Base-by-base conservation (phyloP, 2,888 invertebrate genomes). In the Noctua janthe region DNA sequence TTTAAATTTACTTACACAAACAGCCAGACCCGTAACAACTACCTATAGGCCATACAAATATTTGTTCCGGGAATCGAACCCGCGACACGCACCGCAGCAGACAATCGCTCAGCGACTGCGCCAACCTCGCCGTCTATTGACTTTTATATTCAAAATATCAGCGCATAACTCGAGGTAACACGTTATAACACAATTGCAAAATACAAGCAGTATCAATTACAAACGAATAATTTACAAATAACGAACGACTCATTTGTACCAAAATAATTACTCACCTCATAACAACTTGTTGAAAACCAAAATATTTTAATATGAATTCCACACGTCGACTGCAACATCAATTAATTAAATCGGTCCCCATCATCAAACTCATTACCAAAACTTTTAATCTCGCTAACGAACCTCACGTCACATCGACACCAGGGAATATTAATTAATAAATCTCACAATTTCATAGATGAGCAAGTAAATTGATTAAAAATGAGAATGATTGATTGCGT, bases 381-480 rank as follows among this genome's bases (percentile, higher is more conserved):
- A 87, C 87, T 89, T 89, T 90, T 88, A 91, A 90, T 88, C 85
- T 80, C 80, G 35, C 84, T 88, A 91, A 91, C 87, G 89, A 91
- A 91, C 87, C 89, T 87, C 85, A 85, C 76, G 71, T 79, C 83
- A 84, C 80, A 87, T 81, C 82, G 79, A 81, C 75, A 83, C 73
- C 43, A 71, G 76, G 81, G 81, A 82, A 81, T 79, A 76, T 85
- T 82, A 76, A 86, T 86, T 74, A 87, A 85, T 83, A 82, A 90
- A 89, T 89, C 82, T 87, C 74, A 89, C 91, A 92, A 92, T 92
- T 93, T 92, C 86, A 91, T 92, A 92, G 92, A 92, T 91, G 93
- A 90, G 90, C 84, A 91, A 91, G 92, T 93, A 94, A 95, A 96
- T 95, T 95, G 94, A 96, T 96, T 95, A 94, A 95, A 94, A 94